Evolutionary conservation across 1,140 invertebrate species (phyloP).

Genomic region (Musca domestica): DNA sequence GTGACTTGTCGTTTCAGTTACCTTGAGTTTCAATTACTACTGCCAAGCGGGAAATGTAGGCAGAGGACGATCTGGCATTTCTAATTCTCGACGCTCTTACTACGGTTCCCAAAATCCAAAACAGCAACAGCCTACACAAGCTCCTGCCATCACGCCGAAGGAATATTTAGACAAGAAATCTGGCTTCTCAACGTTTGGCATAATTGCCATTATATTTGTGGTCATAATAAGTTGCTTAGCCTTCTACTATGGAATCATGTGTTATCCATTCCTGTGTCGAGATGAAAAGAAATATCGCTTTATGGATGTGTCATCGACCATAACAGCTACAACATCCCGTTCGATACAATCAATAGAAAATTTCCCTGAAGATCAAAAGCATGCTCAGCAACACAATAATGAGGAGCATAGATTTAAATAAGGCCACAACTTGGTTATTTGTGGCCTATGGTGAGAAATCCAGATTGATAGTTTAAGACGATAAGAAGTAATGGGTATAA

Average conservation of each 20-base stretch:
- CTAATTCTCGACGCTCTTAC: conserved; percentile 12
- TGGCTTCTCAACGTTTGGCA: conserved; percentile 62
- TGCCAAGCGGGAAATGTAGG: conserved; percentile 5
- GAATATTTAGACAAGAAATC: conserved; percentile 50
- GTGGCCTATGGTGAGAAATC: too few relatives aligned
- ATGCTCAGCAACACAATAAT: conserved; percentile 22
- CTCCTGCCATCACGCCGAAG: conserved; percentile 42
- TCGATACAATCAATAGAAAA: conserved; percentile 52
- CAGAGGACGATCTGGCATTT: neutral
- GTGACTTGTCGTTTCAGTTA: conserved; percentile 8
- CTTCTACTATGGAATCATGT: conserved; percentile 62
- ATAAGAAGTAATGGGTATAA: too few relatives aligned
- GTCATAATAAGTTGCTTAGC: conserved; percentile 58
- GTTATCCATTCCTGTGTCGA: conserved; percentile 61
- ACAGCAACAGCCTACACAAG: conserved; percentile 31
- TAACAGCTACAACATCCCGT: conserved; percentile 50
- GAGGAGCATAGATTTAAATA: conserved; percentile 17
- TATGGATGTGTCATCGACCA: conserved; percentile 59
- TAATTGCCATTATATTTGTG: conserved; percentile 58
- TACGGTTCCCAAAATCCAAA: conserved; percentile 24
- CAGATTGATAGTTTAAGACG: too few relatives aligned
- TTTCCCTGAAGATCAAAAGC: conserved; percentile 47
- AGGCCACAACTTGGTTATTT: neutral
- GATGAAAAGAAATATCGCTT: conserved; percentile 62
- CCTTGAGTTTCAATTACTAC: conserved; percentile 4